Base-by-base conservation (phyloP, 2,797 vertebrate genomes). In the Eupleurogrammus muticus region DNA sequence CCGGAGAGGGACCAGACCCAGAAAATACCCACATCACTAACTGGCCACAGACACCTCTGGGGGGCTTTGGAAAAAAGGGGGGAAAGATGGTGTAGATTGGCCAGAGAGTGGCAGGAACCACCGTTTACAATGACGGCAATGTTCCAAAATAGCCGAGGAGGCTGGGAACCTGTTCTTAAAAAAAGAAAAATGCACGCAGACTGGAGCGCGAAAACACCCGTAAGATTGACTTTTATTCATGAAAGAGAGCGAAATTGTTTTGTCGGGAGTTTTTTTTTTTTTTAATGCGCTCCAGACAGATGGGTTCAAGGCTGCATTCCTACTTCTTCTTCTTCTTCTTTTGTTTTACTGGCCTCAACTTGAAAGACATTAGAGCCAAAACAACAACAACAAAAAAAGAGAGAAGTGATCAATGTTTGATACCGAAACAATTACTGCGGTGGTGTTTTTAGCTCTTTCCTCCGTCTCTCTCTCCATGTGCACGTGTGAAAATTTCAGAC, bases 221-320 rank as follows among this genome's bases (percentile, higher is more conserved):
- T 68, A 78, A 70, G 80, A 88, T 69, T 78, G 76, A 83, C 75
- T 77, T 81, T 78, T 83, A 77, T 76, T 84, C 86, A 81, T 82
- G 79, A 84, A 82, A 82, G 72, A 79, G 68, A 73, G 64, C 64
- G 42, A 81, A 80, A 85, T 66, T 82, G 89, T 88, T 85, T 85
- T 66, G 83, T 87, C 36, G 58, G 71, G 76, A 83, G 56, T 46
- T 75, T 86, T n/a, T n/a, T n/a, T n/a, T n/a, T n/a, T n/a, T n/a
- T 86, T 73, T 88, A 90, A 90, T 85, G 85, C 74, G 64, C 77
- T 86, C 81, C 89, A 91, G 92, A 83, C 86, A 87, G 82, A 84
- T 78, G 82, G 79, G 79, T 86, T 86, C 83, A 84, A 84, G 77
- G 74, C 81, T 63, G 67, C 76, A 87, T 88, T 92, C 85, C 82